Percentiles rank a stretch among this genome's conserved stretches.
phyloP scores from a whole-genome alignment of 1,140 invertebrate species.

The Trinorchestia longiramus region DNA sequence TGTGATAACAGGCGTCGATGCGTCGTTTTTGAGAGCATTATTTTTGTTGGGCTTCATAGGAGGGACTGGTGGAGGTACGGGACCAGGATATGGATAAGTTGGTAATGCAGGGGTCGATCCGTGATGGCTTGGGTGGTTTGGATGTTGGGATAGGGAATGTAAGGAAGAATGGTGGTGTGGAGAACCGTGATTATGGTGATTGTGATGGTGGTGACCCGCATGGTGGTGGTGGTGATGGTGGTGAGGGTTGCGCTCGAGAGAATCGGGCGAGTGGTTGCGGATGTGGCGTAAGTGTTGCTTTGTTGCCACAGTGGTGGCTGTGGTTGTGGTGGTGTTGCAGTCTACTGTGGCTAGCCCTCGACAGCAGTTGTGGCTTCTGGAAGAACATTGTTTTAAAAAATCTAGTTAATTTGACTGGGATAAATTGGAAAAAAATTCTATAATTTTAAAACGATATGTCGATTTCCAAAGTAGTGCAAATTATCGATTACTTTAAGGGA shows the following conservation, averaged over 20 bases:
- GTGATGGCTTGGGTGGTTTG: neutral
- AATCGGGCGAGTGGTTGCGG: constrained; percentile 27
- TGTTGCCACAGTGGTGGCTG: constrained; percentile 20
- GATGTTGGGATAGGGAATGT: constrained; percentile 16
- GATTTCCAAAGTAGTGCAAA: too few species aligned
- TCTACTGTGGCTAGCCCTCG: neutral
- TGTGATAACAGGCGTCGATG: neutral
- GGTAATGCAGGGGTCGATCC: constrained; percentile 17
- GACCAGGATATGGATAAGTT: constrained; percentile 14
- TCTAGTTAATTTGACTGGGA: neutral
- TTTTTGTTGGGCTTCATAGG: constrained; percentile 5
- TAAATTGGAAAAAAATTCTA: too few species aligned
- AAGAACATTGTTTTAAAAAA: neutral
- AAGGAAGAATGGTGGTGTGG: constrained; percentile 31
- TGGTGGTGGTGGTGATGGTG: constrained; percentile 28
- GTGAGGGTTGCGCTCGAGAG: constrained; percentile 35
- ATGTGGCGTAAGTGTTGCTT: constrained; percentile 20
- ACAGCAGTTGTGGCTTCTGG: constrained; percentile 29
- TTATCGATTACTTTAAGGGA: too few species aligned
- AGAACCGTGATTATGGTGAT: neutral
- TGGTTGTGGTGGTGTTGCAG: constrained; percentile 40
- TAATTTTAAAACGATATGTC: too few species aligned
- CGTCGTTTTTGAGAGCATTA: neutral
- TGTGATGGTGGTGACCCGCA: neutral
- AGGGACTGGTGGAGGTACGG: neutral